Evolutionary conservation across 1,140 invertebrate genomes (phyloP).

Genomic region (Scylla paramamosain): DNA sequence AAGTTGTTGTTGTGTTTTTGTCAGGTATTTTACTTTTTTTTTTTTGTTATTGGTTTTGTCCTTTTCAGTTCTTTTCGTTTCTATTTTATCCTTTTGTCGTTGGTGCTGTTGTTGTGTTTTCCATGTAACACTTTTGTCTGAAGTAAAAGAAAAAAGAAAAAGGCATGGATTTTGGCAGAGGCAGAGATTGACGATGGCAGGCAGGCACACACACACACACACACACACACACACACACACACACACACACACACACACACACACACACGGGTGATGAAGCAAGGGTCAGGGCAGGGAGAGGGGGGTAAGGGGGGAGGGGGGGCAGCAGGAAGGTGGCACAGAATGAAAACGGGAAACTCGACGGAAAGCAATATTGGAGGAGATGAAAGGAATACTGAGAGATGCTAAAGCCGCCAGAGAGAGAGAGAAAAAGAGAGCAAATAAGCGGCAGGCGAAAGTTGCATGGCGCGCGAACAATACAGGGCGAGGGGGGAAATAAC

Average conservation of each 20-base stretch:
- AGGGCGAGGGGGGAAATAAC: not conserved
- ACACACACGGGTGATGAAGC: not conserved
- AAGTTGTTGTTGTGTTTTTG: no score
- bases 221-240: constrained; percentile 20
- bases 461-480: not conserved
- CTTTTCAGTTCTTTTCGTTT: no score
- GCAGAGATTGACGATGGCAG: not conserved
- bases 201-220: not conserved
- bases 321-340: not conserved
- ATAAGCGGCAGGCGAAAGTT: not conserved
- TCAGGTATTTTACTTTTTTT: no score
- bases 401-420: not conserved
- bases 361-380: constrained; percentile 5
- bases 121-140: no score
- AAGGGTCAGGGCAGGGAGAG: no score
- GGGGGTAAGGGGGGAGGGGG: no score
- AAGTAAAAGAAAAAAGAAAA: no score
- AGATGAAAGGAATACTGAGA: constrained; percentile 13
- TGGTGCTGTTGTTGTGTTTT: no score
- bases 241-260: constrained; percentile 20
- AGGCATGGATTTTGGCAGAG: no score
- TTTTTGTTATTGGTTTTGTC: no score
- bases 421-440: not conserved
- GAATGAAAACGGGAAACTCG: not conserved
- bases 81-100: no score